Evolutionary conservation across 2,888 invertebrate genomes (phyloP).

Genomic region (Micoletzkya japonica): DNA sequence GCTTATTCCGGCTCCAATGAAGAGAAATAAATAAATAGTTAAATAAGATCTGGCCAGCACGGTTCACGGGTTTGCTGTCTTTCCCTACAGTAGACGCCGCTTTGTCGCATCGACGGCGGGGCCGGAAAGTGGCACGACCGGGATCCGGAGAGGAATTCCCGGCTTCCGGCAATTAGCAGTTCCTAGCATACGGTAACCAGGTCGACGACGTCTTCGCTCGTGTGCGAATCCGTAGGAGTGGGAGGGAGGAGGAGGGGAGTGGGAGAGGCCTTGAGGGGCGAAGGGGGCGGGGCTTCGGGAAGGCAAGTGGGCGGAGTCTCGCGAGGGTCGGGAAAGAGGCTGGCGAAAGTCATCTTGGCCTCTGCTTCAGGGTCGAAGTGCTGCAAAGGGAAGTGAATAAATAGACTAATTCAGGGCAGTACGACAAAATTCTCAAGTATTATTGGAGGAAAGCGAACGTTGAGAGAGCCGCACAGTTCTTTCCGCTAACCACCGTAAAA

Average conservation of each 20-base stretch:
- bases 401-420: background rate
- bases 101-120: background rate
- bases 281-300: background rate
- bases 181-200: background rate
- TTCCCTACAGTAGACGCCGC: conserved; percentile 23
- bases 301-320: background rate
- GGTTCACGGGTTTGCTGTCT: conserved; percentile 22
- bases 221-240: background rate
- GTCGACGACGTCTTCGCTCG: background rate
- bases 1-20: no score
- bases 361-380: background rate
- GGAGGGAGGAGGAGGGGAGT: background rate
- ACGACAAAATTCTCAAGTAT: no score
- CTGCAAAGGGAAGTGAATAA: background rate
- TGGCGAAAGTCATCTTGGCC: background rate
- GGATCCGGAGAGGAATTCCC: background rate
- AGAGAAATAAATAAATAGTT: background rate
- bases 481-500: no score
- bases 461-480: no score
- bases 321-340: background rate
- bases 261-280: background rate
- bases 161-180: background rate
- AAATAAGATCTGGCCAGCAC: conserved; percentile 12
- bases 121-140: background rate
- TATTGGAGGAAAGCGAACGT: no score